Conservation (phyloP, 2,888 invertebrate genomes). For the Choreutis nemorana region DNA sequence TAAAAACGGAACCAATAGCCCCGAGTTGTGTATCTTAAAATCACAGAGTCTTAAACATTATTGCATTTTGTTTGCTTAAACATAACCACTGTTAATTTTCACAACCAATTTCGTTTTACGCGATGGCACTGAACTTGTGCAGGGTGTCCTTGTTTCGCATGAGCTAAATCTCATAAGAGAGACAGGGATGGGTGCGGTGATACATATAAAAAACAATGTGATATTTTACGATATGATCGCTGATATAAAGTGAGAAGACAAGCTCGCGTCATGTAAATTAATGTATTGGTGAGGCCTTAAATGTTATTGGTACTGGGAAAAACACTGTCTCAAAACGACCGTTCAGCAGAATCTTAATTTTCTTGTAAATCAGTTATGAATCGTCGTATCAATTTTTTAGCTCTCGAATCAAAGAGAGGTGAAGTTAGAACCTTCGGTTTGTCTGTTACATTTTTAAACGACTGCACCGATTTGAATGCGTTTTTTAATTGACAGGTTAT, state of each 20-base stretch:
- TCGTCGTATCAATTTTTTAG: no score
- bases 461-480: no score
- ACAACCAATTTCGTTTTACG: slow-evolving; percentile 39
- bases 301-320: no score
- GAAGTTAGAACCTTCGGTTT: no score
- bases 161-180: slow-evolving; percentile 16
- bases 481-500: no score
- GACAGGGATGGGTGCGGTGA: slow-evolving; percentile 24
- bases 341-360: slow-evolving; percentile 3
- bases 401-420: no score
- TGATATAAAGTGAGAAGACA: slow-evolving; percentile 12
- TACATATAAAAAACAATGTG: slow-evolving; percentile 41
- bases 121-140: slow-evolving; percentile 10
- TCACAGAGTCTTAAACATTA: slow-evolving; percentile 16
- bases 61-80: slow-evolving; percentile 11
- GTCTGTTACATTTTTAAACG: no score
- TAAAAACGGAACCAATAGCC: slow-evolving; percentile 16
- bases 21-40: slow-evolving; percentile 24
- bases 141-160: slow-evolving; percentile 2
- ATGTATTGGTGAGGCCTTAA: no score
- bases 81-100: slow-evolving; percentile 38
- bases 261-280: slow-evolving; percentile 5
- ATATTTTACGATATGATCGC: slow-evolving; percentile 44
- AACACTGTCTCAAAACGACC: no score
- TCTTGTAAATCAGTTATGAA: slow-evolving; percentile 2